Evolutionary conservation across 1,140 invertebrate species (phyloP).

Genomic region (Polyergus mexicanus): DNA sequence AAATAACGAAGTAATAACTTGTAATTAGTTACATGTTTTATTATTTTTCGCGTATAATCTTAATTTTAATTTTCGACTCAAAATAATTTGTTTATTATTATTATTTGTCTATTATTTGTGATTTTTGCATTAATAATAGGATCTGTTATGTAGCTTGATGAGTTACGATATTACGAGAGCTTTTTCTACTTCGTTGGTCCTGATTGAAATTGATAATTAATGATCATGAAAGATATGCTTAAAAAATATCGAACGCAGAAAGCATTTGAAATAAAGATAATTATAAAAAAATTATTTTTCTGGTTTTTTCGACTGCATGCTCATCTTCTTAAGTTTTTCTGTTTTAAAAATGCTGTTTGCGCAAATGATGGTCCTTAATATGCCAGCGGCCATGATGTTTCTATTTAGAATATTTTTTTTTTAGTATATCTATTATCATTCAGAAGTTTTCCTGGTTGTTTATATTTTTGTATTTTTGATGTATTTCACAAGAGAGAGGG

Average conservation of each 20-base stretch:
- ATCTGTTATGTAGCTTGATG: not conserved
- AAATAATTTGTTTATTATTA: not conserved
- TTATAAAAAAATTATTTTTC: slow-evolving; percentile 26
- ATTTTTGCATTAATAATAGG: not conserved
- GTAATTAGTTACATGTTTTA: not conserved
- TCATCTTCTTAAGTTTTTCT: slow-evolving; percentile 17
- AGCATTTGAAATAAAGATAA: slow-evolving; percentile 49
- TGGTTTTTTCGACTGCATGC: slow-evolving; percentile 14
- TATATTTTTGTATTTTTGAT: slow-evolving; percentile 3
- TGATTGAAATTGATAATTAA: not conserved
- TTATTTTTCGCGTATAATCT: not conserved
- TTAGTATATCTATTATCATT: not conserved
- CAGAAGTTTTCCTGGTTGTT: not conserved
- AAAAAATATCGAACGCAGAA: slow-evolving; percentile 22
- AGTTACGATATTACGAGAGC: slow-evolving; percentile 7
- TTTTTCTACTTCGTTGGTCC: not conserved
- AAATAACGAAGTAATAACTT: slow-evolving; percentile 9
- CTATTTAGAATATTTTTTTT: not conserved
- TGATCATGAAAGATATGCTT: slow-evolving; percentile 17
- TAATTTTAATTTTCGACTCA: not conserved
- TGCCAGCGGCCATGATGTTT: slow-evolving; percentile 32
- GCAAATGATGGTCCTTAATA: slow-evolving; percentile 6
- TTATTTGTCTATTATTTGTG: too few species aligned
- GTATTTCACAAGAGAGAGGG: too few species aligned
- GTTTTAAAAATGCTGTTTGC: not conserved